phyloP scores from a whole-genome alignment of 2,797 vertebrate species.

The Phoebastria nigripes region DNA sequence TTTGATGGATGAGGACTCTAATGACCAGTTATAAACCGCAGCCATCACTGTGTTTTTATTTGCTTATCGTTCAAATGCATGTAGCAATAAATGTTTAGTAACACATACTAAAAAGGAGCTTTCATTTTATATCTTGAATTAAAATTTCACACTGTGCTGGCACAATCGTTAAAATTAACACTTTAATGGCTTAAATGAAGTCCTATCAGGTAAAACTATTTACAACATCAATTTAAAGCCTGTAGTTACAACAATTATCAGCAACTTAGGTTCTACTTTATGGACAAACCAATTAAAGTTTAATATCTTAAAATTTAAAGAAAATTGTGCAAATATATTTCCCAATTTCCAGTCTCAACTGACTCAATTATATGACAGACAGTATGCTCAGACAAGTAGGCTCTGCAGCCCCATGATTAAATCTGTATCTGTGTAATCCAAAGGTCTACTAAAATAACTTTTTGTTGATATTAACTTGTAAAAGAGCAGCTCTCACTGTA shows the following conservation, averaged over 20 bases:
- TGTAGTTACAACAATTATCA: background rate
- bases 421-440: background rate
- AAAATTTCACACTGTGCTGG: background rate
- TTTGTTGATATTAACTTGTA: background rate
- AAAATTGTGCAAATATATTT: background rate
- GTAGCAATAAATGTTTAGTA: slow-evolving; percentile 47
- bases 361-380: background rate
- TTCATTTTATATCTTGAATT: background rate
- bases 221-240: background rate
- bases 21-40: background rate
- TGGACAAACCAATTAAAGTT: background rate
- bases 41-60: background rate
- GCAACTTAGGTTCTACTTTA: background rate
- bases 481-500: background rate
- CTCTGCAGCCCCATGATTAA: background rate
- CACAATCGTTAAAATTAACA: background rate
- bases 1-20: slow-evolving; percentile 2
- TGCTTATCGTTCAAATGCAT: background rate
- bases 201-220: background rate
- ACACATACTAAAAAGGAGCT: background rate
- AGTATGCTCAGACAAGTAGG: background rate
- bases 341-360: background rate
- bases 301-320: background rate
- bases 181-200: background rate
- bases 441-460: background rate